Base-by-base conservation (phyloP, 1,140 invertebrate genomes). In the Drosophila kanapiae region DNA sequence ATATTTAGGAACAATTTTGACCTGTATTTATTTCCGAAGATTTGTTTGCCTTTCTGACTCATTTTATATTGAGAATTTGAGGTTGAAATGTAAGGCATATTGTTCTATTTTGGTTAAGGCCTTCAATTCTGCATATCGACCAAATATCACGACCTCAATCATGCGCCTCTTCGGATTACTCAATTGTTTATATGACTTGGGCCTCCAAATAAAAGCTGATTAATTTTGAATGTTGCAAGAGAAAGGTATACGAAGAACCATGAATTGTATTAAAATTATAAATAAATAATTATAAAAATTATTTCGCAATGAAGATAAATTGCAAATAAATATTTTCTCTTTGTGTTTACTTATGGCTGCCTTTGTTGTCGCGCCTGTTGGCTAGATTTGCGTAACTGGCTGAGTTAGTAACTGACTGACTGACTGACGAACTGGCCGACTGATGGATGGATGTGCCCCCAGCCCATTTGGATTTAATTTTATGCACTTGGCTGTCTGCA, bases 301-400 rank as follows among this genome's bases (percentile, higher is more conserved):
- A 14, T 23, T 35, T 18, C 6, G 6, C 6, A 33, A 53, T 53
- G 13, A 0, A 16, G 16, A 18, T 13, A 59, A 33, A 31, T 58
- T 38, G 13, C 18, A n/a, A 4, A 13, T 29, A 57, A 27, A 29
- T 31, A 23, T 70, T 54, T 69, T 61, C 42, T 38, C 59, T 38
- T 63, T 61, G 79, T 61, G 18, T 35, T 11, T 13, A 9, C 51
- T 38, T n/a, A 58, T 61, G 43, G 57, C 40, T 51, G 49, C 62
- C 59, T 35, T 62, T 76, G 47, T 38, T 80, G 49, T 49, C 53
- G 43, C 40, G 60, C 71, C 83, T 86, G 56, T 60, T 86, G 79
- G 83, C 83, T 49, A 87, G 43, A 82, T 88, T 87, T 87, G 85
- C 84, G 84, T 87, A 87, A 65, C 77, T 61, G 48, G 43, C 62